Base-by-base conservation (phyloP, 2,888 invertebrate genomes). In the Troilus luridus region DNA sequence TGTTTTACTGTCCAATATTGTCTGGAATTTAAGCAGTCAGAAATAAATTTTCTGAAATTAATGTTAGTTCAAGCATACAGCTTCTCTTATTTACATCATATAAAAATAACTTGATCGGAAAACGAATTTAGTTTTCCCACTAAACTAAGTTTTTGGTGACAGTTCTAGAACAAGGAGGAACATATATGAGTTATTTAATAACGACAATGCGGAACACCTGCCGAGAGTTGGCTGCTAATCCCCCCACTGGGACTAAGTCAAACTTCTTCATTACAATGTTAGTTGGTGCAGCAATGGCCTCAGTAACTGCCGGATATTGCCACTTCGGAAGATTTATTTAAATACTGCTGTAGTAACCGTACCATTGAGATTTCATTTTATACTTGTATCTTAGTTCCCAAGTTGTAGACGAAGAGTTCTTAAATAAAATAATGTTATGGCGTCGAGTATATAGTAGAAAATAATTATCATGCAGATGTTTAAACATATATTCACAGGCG, bases 181-280 rank as follows among this genome's bases (percentile, higher is more conserved):
- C 41, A 41, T 77, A 1, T 3, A 5, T 77, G 72, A 77, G 7
- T 77, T 19, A 77, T 77, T 77, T 77, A 77, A 77, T 77, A 77
- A 77, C 72, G 17, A 0, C 7, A 77, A 41, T 77, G 72, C 27
- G 72, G 72, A 77, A 41, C 72, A 77, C 72, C 72, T 77, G 72
- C 41, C 11, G 17, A 0, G 72, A 77, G 41, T 41, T 77, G 19
- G 41, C 72, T 19, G 17, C 72, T 77, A 77, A 41, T 12, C 72
- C 72, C 27, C 72, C 7, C 17, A 12, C 72, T 41, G 1, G 27
- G 27, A 77, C 41, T 77, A 77, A 77, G 72, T 77, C 72, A 77
- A 77, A 77, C 72, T 77, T 77, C 72, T 77, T 77, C 72, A 77
- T 77, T 77, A 77, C 72, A 19, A 77, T 77, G 72, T 77, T 77